Base-by-base conservation (phyloP, 2,888 invertebrate species). In the Lasioglossum malachurum region DNA sequence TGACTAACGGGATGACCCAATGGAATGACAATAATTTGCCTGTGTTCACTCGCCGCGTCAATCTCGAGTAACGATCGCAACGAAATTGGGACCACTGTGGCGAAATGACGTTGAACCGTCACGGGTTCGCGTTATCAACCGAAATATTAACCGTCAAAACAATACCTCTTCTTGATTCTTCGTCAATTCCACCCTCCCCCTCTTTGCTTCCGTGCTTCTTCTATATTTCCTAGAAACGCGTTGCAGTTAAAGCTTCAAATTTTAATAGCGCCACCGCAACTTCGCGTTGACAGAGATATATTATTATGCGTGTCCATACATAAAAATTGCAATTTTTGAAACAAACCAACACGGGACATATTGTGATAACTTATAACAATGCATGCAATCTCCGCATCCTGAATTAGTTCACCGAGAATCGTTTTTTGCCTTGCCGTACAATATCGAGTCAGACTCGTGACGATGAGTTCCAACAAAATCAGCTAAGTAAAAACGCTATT, bases 1-100 rank as follows among this genome's bases (percentile, higher is more conserved):
- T 90, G 91, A 91, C 88, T 90, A 90, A 92, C 90, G 89, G 88
- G 89, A 91, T 87, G 87, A 87, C 91, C 91, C 91, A 88, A 91
- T 91, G 91, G 89, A 89, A 87, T 89, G 89, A 85, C 91, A 87
- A 91, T 89, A 86, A 82, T 88, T 84, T 80, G 82, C 80, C 82
- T 72, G 78, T 79, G 83, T 88, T 87, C 87, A 83, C 78, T 77
- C 44, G 82, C 73, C 82, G 80, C 82, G 88, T 91, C 89, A 89
- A 88, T 88, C 82, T 76, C 78, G 73, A 87, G 78, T 83, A 87
- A 91, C 78, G 75, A 89, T 86, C 76, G 44, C 67, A 14, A 78
- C 78, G 79, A 73, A 87, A 79, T 75, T 78, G 72, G 69, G 35
- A 78, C 64, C 75, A 72, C 27, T 75, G 74, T 75, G 35, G 31